Evolutionary conservation across 2,888 invertebrate species (phyloP).

Genomic region (Agriotes lineatus): DNA sequence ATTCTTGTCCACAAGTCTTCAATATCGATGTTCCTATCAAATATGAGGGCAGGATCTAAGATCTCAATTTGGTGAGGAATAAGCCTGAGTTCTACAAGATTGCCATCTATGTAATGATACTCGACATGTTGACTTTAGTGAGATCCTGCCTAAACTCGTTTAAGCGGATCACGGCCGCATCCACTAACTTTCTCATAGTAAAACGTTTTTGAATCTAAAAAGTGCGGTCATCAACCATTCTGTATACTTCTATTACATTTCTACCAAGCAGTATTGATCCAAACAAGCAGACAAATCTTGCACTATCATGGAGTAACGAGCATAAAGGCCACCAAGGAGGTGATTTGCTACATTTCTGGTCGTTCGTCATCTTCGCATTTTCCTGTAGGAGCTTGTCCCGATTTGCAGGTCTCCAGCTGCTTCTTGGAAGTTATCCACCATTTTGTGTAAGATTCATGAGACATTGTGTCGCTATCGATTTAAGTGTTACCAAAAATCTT

Average conservation of each 20-base stretch:
- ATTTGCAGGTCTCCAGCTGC: slow-evolving; percentile 62
- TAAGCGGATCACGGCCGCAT: slow-evolving; percentile 70
- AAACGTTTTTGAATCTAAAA: slow-evolving; percentile 70
- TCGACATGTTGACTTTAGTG: slow-evolving; percentile 72
- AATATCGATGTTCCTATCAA: slow-evolving; percentile 68
- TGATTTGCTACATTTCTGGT: slow-evolving; percentile 68
- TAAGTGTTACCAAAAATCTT: too few relatives aligned
- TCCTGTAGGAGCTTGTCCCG: slow-evolving; percentile 60
- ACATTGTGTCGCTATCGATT: too few relatives aligned
- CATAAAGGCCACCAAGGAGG: slow-evolving; percentile 68
- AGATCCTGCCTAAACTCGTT: slow-evolving; percentile 72
- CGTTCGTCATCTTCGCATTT: slow-evolving; percentile 58
- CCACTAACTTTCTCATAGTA: slow-evolving; percentile 71
- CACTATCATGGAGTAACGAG: slow-evolving; percentile 69
- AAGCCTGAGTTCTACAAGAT: slow-evolving; percentile 76
- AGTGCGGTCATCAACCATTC: too few relatives aligned
- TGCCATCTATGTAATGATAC: slow-evolving; percentile 80
- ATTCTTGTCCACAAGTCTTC: slow-evolving; percentile 59
- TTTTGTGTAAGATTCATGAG: slow-evolving; percentile 66
- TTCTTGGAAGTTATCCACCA: slow-evolving; percentile 67
- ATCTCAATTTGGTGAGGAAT: slow-evolving; percentile 77
- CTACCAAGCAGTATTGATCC: slow-evolving; percentile 71
- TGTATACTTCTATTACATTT: too few relatives aligned
- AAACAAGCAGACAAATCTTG: slow-evolving; percentile 72
- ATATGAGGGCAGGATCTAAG: slow-evolving; percentile 73